Conservation (phyloP, 1,140 invertebrate genomes). For the Calosoma granatense region DNA sequence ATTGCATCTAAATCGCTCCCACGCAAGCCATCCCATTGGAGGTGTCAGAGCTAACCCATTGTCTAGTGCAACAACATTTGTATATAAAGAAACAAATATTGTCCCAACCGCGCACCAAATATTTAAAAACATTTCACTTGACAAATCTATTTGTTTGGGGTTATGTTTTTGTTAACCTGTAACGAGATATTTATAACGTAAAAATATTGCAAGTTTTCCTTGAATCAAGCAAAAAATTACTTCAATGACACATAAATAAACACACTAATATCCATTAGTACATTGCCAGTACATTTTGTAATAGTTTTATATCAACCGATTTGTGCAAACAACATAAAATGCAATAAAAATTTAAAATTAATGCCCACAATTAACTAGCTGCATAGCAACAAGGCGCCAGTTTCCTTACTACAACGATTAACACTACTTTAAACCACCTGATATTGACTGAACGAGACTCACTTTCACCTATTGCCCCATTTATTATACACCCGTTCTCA, state of each 20-base stretch:
- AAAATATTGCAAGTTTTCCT: background rate
- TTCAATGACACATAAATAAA: too few species aligned
- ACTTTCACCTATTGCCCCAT: slow-evolving; percentile 25
- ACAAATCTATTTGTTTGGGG: too few species aligned
- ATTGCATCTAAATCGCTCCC: slow-evolving; percentile 88
- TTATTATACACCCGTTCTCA: slow-evolving; percentile 11
- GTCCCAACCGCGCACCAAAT: background rate
- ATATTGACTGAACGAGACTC: slow-evolving; percentile 13
- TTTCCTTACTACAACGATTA: background rate
- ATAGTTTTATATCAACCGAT: too few species aligned
- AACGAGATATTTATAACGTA: background rate
- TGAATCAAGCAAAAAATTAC: too few species aligned
- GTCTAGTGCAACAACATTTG: slow-evolving; percentile 43
- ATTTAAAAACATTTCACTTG: slow-evolving; percentile 9
- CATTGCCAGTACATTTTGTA: background rate
- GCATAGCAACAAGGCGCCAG: too few species aligned
- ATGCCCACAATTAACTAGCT: too few species aligned
- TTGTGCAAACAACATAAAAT: too few species aligned
- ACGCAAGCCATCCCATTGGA: slow-evolving; percentile 81
- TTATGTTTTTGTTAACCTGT: background rate
- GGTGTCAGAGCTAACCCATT: slow-evolving; percentile 78
- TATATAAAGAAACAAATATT: background rate
- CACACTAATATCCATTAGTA: background rate
- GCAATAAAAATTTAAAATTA: too few species aligned
- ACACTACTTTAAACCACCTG: background rate